Base-by-base conservation (phyloP, 2,113 vertebrate genomes). In the Hippocampus comes region DNA sequence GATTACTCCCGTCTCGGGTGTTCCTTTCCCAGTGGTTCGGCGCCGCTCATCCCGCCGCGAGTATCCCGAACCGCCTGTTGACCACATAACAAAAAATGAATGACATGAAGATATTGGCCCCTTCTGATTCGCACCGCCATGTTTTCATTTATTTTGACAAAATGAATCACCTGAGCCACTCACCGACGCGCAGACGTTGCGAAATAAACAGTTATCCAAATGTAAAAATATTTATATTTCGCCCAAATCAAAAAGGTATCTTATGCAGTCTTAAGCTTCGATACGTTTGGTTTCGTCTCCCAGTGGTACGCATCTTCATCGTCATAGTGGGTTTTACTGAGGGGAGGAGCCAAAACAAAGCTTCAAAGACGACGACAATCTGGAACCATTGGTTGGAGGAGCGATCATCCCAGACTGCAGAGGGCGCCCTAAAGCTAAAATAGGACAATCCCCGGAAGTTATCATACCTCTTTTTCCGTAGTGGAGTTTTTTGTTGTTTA, bases 11-110 rank as follows among this genome's bases (percentile, higher is more conserved):
- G 27, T n/a, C 30, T 69, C 68, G 30, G 5, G n/a, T 69, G 53
- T 20, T 55, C 21, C 21, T 41, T 20, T 49, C 20, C 9, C 27
- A 12, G 49, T 14, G 25, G 30, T 3, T 57, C n/a, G 21, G 23
- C 27, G 34, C 20, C 30, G 51, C 34, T 55, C 68, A 69, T 69
- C 51, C 68, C 68, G 65, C 65, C 65, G 2, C 23, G 53, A 34
- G 25, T 1, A 27, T 34, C 6, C 34, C 27, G 9, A 55, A 53
- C 9, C 21, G 67, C 49, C 46, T 68, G 20, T 53, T 21, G 9
- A 57, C 34, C 11, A 38, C n/a, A 23, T 46, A 67, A 67, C 17
- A 18, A 18, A 51, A 46, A 46, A 27, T 23, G 21, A 61, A 61
- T 61, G 59, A 61, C 38, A 42, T 5, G 9, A 64, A 41, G 1